These are phyloP conservation scores for Cosmorhoe ocellata DNA, from an alignment of 2,888 invertebrate genomes.

Conservation along the genomic window DNA sequence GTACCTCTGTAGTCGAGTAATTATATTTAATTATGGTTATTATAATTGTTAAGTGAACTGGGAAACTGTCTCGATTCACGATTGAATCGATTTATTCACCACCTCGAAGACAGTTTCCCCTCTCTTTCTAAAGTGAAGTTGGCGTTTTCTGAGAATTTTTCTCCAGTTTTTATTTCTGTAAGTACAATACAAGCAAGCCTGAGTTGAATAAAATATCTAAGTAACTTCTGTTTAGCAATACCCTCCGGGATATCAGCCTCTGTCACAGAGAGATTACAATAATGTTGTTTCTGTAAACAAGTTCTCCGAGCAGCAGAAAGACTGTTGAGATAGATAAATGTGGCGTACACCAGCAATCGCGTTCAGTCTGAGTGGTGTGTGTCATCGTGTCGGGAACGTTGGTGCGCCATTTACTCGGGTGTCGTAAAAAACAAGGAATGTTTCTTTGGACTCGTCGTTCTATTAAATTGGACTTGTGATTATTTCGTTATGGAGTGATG, in stretches of 20 bases:
- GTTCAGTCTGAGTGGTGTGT: slow-evolving; percentile 68
- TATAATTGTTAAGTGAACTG: no score
- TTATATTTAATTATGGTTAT: no score
- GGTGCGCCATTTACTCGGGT: slow-evolving; percentile 72
- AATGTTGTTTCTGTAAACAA: slow-evolving; percentile 36
- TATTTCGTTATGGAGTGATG: slow-evolving; percentile 67
- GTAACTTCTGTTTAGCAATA: slow-evolving; percentile 47
- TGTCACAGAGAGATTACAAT: no score
- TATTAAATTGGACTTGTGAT: slow-evolving; percentile 49
- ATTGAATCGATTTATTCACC: no score
- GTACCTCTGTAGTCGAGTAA: no score
- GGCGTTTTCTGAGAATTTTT: slow-evolving; percentile 63
- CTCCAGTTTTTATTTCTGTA: slow-evolving; percentile 69
- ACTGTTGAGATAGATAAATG: slow-evolving; percentile 53
- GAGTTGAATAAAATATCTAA: slow-evolving; percentile 40
- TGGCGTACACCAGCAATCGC: slow-evolving; percentile 46
- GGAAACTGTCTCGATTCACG: no score
- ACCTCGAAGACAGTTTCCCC: no score
- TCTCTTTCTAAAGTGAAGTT: slow-evolving; percentile 59
- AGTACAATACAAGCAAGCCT: slow-evolving; percentile 61
- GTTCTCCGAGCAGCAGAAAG: slow-evolving; percentile 37
- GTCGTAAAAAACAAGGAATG: slow-evolving; percentile 65
- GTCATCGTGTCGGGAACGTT: slow-evolving; percentile 68
- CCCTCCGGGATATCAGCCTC: slow-evolving; percentile 44
- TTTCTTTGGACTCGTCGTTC: slow-evolving; percentile 54